Evolutionary conservation across 2,888 invertebrate genomes (phyloP).

Genomic region (Eremobia ochroleuca): DNA sequence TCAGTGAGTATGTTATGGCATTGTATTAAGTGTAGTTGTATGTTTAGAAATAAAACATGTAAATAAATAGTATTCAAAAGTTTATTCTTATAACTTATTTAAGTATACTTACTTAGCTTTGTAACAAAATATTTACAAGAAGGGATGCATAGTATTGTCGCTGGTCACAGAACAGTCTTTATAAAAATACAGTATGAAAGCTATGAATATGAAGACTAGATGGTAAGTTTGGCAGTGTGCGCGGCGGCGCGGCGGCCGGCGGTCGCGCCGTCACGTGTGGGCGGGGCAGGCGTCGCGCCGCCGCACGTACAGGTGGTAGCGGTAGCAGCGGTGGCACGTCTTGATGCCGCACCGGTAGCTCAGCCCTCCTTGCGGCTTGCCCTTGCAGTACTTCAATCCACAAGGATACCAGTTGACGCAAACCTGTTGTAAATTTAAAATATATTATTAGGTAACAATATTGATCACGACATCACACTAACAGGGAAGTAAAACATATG

Average conservation of each 20-base stretch:
- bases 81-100: slow-evolving; percentile 66
- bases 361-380: slow-evolving; percentile 92
- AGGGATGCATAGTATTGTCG: slow-evolving; percentile 71
- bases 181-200: slow-evolving; percentile 56
- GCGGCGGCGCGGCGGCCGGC: slow-evolving; percentile 67
- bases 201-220: slow-evolving; percentile 60
- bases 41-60: slow-evolving; percentile 56
- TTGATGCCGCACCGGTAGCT: slow-evolving; percentile 98
- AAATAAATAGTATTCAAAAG: slow-evolving; percentile 71
- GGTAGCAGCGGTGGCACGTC: slow-evolving; percentile 97
- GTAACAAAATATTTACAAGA: slow-evolving; percentile 82
- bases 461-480: background rate
- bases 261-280: slow-evolving; percentile 81
- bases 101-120: slow-evolving; percentile 53
- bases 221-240: slow-evolving; percentile 52
- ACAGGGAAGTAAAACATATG: background rate
- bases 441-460: background rate
- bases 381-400: slow-evolving; percentile 98
- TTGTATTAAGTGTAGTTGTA: slow-evolving; percentile 24
- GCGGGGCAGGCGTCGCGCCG: slow-evolving; percentile 92
- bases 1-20: background rate
- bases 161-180: slow-evolving; percentile 63
- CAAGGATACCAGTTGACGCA: slow-evolving; percentile 99
- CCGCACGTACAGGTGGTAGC: slow-evolving; percentile 96
- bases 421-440: slow-evolving; percentile 71